Base-by-base conservation (phyloP, 2,888 invertebrate genomes). In the Coleophora deauratella region DNA sequence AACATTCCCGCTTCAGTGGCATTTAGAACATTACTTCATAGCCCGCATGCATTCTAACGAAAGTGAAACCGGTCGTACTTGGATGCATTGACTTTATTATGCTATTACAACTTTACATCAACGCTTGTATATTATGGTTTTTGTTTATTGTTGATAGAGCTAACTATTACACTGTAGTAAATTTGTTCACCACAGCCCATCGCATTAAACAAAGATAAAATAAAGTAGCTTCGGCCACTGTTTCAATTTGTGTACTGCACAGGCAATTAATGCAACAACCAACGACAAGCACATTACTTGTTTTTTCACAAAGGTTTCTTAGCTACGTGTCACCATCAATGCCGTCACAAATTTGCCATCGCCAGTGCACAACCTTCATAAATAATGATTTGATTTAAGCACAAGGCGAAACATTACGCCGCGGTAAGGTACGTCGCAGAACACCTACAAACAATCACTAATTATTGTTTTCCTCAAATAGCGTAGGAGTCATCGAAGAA, bases 1-100 rank as follows among this genome's bases (percentile, higher is more conserved):
- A 21, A 21, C 21, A 6, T 21, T 21, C 21, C 21, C 21, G 21
- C 21, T n/a, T n/a, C 11, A 32, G 32, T 10, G 11, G 2, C 8
- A 3, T 32, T 9, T 10, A n/a, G 32, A 21, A 21, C 21, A 21
- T 21, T 32, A 32, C 10, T 32, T 10, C 32, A 32, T 10, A 10
- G 32, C 11, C 10, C 21, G 21, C 21, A 21, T 21, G 21, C 21
- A 21, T 21, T 21, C 21, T 45, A 70, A 71, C 62, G 74, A 78
- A 78, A 80, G 78, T 76, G 78, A 78, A 79, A 73, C 72, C 64
- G 66, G 64, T 59, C 58, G 63, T 67, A 70, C 70, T 70, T 60
- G 57, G 47, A 53, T 21, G 21, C 21, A 21, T 21, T 21, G 21
- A 21, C 21, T 21, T 21, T 21, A 21, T 21, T 21, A 21, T 21